Percentiles rank a stretch among this genome's conserved stretches.
Conservation (phyloP, 2,888 invertebrate species). For the Chymomyza fuscimana region DNA sequence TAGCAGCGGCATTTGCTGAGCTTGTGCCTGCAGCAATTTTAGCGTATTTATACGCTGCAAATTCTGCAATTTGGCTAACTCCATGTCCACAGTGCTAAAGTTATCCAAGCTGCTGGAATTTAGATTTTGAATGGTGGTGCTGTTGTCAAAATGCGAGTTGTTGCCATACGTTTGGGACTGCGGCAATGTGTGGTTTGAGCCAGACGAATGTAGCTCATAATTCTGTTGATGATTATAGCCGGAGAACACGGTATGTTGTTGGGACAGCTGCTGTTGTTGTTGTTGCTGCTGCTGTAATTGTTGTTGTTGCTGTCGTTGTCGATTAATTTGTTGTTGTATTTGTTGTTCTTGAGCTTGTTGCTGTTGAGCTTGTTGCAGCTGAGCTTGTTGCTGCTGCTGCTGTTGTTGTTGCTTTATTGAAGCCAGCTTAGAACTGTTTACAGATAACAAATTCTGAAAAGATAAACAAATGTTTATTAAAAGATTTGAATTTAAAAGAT, state of each 20-base stretch:
- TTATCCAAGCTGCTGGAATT: conserved; percentile 54
- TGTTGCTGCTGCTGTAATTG: conserved; percentile 41
- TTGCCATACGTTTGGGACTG: conserved; percentile 39
- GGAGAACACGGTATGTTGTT: conserved; percentile 12
- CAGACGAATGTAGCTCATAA: conserved; percentile 12
- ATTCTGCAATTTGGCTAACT: conserved; percentile 76
- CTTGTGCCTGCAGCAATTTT: conserved; percentile 74
- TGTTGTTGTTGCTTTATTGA: conserved; percentile 63
- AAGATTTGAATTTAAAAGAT: too few species aligned
- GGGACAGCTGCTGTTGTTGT: conserved; percentile 25
- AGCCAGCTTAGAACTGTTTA: conserved; percentile 62
- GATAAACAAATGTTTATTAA: not conserved
- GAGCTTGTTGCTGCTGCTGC: conserved; percentile 49
- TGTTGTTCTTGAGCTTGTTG: conserved; percentile 51
- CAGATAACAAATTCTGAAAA: conserved; percentile 72
- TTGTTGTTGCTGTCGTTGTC: conserved; percentile 45
- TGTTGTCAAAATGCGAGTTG: conserved; percentile 51
- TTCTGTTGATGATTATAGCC: conserved; percentile 24
- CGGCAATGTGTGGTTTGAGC: conserved; percentile 30
- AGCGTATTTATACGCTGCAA: conserved; percentile 77
- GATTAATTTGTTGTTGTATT: conserved; percentile 53
- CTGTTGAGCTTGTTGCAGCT: conserved; percentile 43
- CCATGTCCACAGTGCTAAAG: conserved; percentile 71
- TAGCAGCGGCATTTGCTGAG: conserved; percentile 75
- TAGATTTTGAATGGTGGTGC: conserved; percentile 20